Percentiles rank a stretch among this genome's conserved stretches.
phyloP scores from a whole-genome alignment of 37 sponge, comb jelly and placozoan genomes.

The Cliona cf. orientalis region DNA sequence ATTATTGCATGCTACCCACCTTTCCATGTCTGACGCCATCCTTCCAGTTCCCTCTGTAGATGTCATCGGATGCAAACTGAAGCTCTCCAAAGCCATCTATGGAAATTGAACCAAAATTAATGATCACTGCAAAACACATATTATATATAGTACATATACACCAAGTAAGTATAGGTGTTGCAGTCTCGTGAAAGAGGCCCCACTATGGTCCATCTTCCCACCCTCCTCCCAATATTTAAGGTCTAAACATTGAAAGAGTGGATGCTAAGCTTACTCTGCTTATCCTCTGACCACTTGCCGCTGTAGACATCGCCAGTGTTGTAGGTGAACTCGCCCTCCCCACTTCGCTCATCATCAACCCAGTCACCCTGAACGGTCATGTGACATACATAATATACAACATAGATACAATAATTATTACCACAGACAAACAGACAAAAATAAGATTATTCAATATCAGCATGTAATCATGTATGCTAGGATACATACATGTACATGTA shows the following conservation, averaged over 20 bases:
- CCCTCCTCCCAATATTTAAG: background rate
- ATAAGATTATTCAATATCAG: too few relatives aligned
- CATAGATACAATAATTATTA: background rate
- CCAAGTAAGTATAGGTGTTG: too few relatives aligned
- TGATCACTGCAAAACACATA: too few relatives aligned
- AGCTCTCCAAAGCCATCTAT: constrained; percentile 85
- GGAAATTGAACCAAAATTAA: too few relatives aligned
- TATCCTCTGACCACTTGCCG: constrained; percentile 83
- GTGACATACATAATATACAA: constrained; percentile 5
- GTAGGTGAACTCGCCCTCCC: constrained; percentile 85
- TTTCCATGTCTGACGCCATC: constrained; percentile 80
- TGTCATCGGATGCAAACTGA: constrained; percentile 66
- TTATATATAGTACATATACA: too few relatives aligned
- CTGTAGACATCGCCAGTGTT: constrained; percentile 91
- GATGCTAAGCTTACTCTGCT: constrained; percentile 65
- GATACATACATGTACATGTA: too few relatives aligned
- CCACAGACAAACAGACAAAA: too few relatives aligned
- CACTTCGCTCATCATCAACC: constrained; percentile 92
- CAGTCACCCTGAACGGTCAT: constrained; percentile 80
- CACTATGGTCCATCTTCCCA: background rate
- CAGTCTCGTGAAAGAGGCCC: too few relatives aligned
- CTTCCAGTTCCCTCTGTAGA: constrained; percentile 83
- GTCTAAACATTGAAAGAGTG: background rate
- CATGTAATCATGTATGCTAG: too few relatives aligned
- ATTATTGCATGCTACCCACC: constrained; percentile 17